These are phyloP conservation scores for Capitulum mitella DNA, from an alignment of 2,888 invertebrate genomes.

Conservation along the genomic window DNA sequence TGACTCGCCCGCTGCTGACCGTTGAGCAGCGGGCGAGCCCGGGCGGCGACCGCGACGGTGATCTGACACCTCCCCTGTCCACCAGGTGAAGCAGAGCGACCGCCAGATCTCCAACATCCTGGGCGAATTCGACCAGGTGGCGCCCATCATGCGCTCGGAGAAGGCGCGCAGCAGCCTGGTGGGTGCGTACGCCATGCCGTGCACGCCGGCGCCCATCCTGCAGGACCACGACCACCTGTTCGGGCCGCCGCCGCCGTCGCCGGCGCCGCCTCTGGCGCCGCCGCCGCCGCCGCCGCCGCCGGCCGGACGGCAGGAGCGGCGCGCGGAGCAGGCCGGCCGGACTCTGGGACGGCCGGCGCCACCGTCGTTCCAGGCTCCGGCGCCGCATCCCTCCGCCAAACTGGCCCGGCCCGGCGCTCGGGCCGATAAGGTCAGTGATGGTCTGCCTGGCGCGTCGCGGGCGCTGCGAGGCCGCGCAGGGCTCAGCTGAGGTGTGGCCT, in stretches of 20 bases:
- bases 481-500: too few relatives aligned
- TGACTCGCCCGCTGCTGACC: too few relatives aligned
- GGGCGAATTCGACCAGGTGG: constrained; percentile 16
- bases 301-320: neutral
- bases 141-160: constrained; percentile 21
- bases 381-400: neutral
- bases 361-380: neutral
- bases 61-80: too few relatives aligned
- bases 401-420: neutral
- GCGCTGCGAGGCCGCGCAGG: neutral
- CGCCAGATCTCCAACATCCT: constrained; percentile 21
- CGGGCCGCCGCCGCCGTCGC: neutral
- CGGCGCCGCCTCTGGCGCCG: neutral
- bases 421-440: neutral
- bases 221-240: constrained; percentile 26
- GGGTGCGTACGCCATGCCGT: constrained; percentile 15
- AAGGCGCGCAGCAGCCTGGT: constrained; percentile 9
- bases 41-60: too few relatives aligned
- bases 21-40: too few relatives aligned
- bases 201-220: constrained; percentile 8
- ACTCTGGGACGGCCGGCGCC: too few relatives aligned
- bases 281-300: neutral
- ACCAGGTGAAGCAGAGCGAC: neutral
- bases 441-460: neutral
- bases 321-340: too few relatives aligned